phyloP scores from a whole-genome alignment of 2,888 invertebrate species.

The Megamerina dolium region DNA sequence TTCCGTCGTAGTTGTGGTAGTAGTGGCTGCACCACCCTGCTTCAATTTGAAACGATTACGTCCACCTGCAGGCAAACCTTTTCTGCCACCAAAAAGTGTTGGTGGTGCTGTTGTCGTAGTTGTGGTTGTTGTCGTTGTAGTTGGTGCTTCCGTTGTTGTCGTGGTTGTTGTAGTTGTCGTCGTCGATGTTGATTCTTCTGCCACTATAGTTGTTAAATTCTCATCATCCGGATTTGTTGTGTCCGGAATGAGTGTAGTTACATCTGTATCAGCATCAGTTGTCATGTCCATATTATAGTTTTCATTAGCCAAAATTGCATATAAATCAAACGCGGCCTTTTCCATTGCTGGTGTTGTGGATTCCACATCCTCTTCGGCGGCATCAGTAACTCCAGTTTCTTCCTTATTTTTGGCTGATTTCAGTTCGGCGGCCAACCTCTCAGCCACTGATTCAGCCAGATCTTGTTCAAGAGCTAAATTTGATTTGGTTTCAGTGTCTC shows the following conservation, averaged over 20 bases:
- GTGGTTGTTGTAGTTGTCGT: slow-evolving; percentile 53
- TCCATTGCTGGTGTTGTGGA: slow-evolving; percentile 64
- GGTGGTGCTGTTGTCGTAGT: slow-evolving; percentile 49
- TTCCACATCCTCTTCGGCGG: slow-evolving; percentile 26
- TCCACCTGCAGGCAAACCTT: slow-evolving; percentile 35
- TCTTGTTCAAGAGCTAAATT: slow-evolving; percentile 36
- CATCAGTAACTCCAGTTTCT: not conserved
- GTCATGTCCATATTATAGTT: slow-evolving; percentile 54
- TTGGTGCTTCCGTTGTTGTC: slow-evolving; percentile 54
- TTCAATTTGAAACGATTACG: slow-evolving; percentile 46
- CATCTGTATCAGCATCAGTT: slow-evolving; percentile 41
- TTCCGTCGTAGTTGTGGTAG: slow-evolving; percentile 51
- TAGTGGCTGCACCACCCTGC: slow-evolving; percentile 44
- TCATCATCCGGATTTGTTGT: slow-evolving; percentile 39
- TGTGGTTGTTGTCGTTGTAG: slow-evolving; percentile 51
- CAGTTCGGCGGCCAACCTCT: slow-evolving; percentile 25
- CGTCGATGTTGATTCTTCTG: slow-evolving; percentile 54
- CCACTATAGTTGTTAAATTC: slow-evolving; percentile 40
- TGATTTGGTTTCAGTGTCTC: slow-evolving; percentile 39
- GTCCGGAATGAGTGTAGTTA: slow-evolving; percentile 42
- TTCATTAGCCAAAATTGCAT: slow-evolving; percentile 67
- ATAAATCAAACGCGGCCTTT: slow-evolving; percentile 75
- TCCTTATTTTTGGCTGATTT: slow-evolving; percentile 19
- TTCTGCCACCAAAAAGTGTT: slow-evolving; percentile 35
- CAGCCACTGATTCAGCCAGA: slow-evolving; percentile 31